Base-by-base conservation (phyloP, 1,140 invertebrate species). In the Sminthurides bifidus region DNA sequence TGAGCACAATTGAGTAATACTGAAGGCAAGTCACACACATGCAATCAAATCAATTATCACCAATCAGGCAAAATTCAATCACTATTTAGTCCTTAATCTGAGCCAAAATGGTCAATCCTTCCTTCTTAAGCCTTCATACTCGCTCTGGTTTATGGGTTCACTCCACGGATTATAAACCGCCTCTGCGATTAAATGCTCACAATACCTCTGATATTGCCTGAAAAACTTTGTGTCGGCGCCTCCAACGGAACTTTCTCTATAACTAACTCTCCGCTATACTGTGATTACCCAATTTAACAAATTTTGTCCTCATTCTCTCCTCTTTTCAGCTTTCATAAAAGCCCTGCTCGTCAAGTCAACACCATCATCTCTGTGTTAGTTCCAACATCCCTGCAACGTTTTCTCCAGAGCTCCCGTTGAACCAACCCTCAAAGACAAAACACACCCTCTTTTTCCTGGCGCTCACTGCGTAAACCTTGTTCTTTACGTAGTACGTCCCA, bases 1-100 rank as follows among this genome's bases (percentile, higher is more conserved):
- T 49, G 46, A 33, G 31, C 10, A 26, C 44, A 26, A 21, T 23
- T 49, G 15, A 8, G 46, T n/a, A 49, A 35, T 49, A 49, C 21
- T 49, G n/a, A n/a, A n/a, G n/a, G n/a, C n/a, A n/a, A n/a, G n/a
- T n/a, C n/a, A n/a, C n/a, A n/a, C n/a, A 49, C 46, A 17, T 37
- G 44, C 57, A 63, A 63, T 63, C 61, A 63, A 63, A 60, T 59
- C 61, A 63, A 63, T 63, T 63, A 63, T 60, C 61, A 54, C 61
- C 61, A 63, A 63, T 63, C 58, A 63, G 56, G 40, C 58, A 31
- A 59, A 63, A 60, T 63, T 63, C 61, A 63, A 63, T 63, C 61
- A 63, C 56, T 58, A 58, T 58, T 56, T 58, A 58, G 26, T 29
- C 43, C 40, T 6, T 33, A 53, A 26, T 51, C 40, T 19, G 21